phyloP scores from a whole-genome alignment of 2,888 invertebrate species.

The Microchrysa polita region DNA sequence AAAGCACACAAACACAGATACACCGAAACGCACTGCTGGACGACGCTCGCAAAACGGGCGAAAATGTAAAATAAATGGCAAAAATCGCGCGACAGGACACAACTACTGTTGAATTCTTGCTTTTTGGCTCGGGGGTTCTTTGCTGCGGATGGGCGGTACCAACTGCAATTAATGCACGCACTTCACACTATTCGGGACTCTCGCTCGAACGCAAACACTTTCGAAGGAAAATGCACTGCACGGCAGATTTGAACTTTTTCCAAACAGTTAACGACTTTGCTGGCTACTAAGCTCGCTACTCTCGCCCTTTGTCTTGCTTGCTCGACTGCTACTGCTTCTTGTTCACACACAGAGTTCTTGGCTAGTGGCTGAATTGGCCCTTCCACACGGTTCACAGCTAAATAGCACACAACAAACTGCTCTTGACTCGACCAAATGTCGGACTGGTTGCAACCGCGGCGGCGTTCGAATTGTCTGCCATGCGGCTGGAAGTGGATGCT shows the following conservation, averaged over 20 bases:
- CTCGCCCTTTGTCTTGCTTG: conserved; percentile 11
- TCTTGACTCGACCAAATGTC: conserved; percentile 33
- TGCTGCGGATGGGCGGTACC: conserved; percentile 32
- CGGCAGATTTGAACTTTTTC: background rate
- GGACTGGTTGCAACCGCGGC: conserved; percentile 25
- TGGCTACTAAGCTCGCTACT: no score
- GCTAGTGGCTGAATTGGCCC: conserved; percentile 12
- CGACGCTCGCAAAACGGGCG: conserved; percentile 6
- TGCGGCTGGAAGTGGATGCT: conserved; percentile 31
- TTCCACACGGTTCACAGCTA: conserved; percentile 29
- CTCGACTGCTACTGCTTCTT: background rate
- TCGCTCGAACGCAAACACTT: conserved; percentile 1
- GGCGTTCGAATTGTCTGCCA: conserved; percentile 32
- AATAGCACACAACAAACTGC: conserved; percentile 34
- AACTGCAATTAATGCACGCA: conserved; percentile 35
- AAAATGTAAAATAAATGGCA: background rate
- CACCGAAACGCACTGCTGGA: conserved; percentile 18
- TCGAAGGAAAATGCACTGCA: background rate
- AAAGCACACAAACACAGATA: conserved; percentile 32
- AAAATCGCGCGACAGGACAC: conserved; percentile 10
- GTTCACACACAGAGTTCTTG: background rate
- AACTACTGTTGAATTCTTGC: conserved; percentile 24
- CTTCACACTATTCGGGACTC: conserved; percentile 16
- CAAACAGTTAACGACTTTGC: background rate
- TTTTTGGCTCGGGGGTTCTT: background rate